These are phyloP conservation scores for Acanthornis magna DNA, from an alignment of 2,797 vertebrate species.

Conservation along the genomic window DNA sequence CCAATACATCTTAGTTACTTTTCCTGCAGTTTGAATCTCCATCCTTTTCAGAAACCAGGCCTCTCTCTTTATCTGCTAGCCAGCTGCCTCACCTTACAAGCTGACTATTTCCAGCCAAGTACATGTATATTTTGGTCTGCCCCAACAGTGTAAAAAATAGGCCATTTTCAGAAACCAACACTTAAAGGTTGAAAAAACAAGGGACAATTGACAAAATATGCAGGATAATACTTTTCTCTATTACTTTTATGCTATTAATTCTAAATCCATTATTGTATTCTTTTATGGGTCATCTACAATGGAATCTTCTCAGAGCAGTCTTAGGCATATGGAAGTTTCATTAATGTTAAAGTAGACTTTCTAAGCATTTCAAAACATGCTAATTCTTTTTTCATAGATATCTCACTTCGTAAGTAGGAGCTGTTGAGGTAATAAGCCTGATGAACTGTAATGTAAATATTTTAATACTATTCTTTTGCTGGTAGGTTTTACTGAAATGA, in stretches of 20 bases:
- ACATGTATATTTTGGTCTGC: not conserved
- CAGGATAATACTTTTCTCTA: not conserved
- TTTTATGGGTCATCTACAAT: not conserved
- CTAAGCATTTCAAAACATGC: not conserved
- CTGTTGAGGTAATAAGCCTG: conserved; percentile 8
- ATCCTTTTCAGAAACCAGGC: not conserved
- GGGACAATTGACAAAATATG: not conserved
- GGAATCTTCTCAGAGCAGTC: not conserved
- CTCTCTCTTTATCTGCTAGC: not conserved
- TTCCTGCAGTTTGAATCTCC: not conserved
- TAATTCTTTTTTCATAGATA: not conserved
- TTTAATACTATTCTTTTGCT: not conserved
- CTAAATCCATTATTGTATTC: not conserved
- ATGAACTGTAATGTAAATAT: conserved; percentile 45
- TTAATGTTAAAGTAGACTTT: not conserved
- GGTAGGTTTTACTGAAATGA: not conserved
- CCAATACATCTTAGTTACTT: not conserved
- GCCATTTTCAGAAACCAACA: not conserved
- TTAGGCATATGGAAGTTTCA: not conserved
- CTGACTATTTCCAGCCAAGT: not conserved
- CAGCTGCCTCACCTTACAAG: not conserved
- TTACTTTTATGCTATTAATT: not conserved
- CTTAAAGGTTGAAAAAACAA: not conserved
- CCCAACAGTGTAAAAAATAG: not conserved
- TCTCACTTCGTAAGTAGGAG: not conserved